Conservation (phyloP, 2,888 invertebrate genomes). For the Phytoseiulus persimilis region DNA sequence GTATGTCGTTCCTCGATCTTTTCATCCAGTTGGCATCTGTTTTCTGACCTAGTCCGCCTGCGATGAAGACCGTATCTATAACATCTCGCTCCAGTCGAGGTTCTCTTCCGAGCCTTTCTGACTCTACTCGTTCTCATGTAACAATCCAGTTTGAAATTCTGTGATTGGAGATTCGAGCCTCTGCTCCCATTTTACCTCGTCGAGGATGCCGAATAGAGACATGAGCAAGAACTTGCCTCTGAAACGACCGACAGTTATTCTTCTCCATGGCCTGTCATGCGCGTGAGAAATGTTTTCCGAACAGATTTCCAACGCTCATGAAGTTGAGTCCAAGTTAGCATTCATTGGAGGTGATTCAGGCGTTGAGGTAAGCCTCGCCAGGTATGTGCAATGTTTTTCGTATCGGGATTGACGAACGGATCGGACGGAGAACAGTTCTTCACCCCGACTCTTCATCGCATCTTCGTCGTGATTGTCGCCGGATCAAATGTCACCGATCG, state of each 20-base stretch:
- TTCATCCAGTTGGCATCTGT: no score
- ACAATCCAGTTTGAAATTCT: no score
- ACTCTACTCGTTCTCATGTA: no score
- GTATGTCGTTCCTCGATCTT: no score
- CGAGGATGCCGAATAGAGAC: no score
- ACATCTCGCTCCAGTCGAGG: neutral
- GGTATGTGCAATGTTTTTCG: slow-evolving; percentile 32
- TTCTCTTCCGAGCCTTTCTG: no score
- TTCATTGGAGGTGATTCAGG: slow-evolving; percentile 10
- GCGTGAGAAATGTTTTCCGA: neutral
- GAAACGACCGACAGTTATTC: no score
- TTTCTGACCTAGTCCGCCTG: neutral
- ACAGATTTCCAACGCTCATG: slow-evolving; percentile 5
- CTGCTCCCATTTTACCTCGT: no score
- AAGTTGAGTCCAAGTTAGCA: neutral
- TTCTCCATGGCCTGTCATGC: neutral
- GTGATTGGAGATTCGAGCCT: no score
- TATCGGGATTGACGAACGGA: neutral
- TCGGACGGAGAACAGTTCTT: neutral
- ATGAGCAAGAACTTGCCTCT: no score
- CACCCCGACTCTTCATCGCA: neutral
- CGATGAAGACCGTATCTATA: no score
- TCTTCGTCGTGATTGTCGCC: neutral
- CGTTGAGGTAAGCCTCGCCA: slow-evolving; percentile 35
- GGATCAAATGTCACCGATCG: neutral